Evolutionary conservation across 2,113 vertebrate species (phyloP), one percentile per base, ranked within the genome.

Genomic region (Scolopax mira): DNA sequence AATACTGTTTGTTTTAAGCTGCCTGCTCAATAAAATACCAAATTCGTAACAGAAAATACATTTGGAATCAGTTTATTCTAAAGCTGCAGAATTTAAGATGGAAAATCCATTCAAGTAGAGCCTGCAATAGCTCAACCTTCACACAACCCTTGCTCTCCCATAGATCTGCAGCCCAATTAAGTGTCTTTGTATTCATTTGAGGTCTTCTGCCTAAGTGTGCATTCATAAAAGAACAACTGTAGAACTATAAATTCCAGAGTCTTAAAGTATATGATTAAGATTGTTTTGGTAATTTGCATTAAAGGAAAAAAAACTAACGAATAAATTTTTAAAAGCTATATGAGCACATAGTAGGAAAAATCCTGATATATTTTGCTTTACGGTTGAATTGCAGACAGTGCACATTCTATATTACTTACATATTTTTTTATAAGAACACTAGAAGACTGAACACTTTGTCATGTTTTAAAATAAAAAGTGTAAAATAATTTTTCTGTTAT

Each of bases 31-130:
- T 90, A 77, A 95, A 92, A 86, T 81, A 79, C 42, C 65, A 78
- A 65, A 88, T 89, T 90, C 1, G 1, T 93, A 71, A 25, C 30
- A 92, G 78, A 85, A 94, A 79, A 89, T 70, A 82, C 14, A 79
- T 92, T 92, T 78, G 70, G 61, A 84, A 93, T 46, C 39, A 72
- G 48, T 92, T 91, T 60, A 55, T 85, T 91, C 83, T 74, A 67
- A 84, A 94, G 83, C 69, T 92, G 51, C 60, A 62, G 75, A 77
- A 83, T 60, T 94, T 78, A 62, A 58, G 72, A 64, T 74, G 77
- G 86, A 94, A 93, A 85, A 80, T n/a, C 27, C 51, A 52, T 90
- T 78, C 23, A 48, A 70, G 64, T 81, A 90, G 51, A 91, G 64
- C 42, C 5, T n/a, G 66, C 65, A 73, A 3, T 85, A 79, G 75